Conservation (phyloP, 2,888 invertebrate species). For the Aricia artaxerxes region DNA sequence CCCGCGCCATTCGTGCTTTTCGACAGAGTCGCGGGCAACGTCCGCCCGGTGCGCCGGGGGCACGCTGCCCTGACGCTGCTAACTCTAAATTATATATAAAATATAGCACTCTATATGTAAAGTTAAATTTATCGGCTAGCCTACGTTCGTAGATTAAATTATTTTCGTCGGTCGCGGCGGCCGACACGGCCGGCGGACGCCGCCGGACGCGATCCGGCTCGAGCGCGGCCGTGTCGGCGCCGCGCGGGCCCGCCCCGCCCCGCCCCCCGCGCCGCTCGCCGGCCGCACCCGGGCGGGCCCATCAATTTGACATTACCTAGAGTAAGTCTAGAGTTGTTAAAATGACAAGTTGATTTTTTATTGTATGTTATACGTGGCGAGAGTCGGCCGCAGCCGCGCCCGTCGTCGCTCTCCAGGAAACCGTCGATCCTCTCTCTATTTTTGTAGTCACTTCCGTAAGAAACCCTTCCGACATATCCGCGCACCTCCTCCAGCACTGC, state of each 20-base stretch:
- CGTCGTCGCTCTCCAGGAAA: not conserved
- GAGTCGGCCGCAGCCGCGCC: slow-evolving; percentile 12
- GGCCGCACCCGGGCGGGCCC: slow-evolving; percentile 42
- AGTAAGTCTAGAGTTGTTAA: slow-evolving; percentile 70
- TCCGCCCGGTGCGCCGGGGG: not conserved
- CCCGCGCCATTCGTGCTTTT: slow-evolving; percentile 73
- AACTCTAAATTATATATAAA: slow-evolving; percentile 45
- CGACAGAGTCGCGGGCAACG: not conserved
- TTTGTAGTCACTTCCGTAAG: not conserved
- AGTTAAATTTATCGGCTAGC: slow-evolving; percentile 54
- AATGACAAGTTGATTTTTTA: slow-evolving; percentile 70
- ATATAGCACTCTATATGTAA: slow-evolving; percentile 54
- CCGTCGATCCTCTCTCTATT: not conserved
- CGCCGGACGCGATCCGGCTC: slow-evolving; percentile 30
- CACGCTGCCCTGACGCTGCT: not conserved
- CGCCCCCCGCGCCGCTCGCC: not conserved
- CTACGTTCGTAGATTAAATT: slow-evolving; percentile 52
- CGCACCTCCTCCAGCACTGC: slow-evolving; percentile 10
- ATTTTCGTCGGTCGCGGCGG: slow-evolving; percentile 42
- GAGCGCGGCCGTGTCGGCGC: not conserved
- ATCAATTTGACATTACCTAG: slow-evolving; percentile 79
- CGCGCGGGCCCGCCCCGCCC: slow-evolving; percentile 22
- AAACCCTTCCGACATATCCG: not conserved
- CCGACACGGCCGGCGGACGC: slow-evolving; percentile 35
- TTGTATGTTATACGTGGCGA: slow-evolving; percentile 32